A percentile compares a stretch with the other conserved stretches of the same genome.
These are phyloP conservation scores for Yponomeuta sedellus DNA, from an alignment of 2,888 invertebrate genomes.

Conservation along the genomic window DNA sequence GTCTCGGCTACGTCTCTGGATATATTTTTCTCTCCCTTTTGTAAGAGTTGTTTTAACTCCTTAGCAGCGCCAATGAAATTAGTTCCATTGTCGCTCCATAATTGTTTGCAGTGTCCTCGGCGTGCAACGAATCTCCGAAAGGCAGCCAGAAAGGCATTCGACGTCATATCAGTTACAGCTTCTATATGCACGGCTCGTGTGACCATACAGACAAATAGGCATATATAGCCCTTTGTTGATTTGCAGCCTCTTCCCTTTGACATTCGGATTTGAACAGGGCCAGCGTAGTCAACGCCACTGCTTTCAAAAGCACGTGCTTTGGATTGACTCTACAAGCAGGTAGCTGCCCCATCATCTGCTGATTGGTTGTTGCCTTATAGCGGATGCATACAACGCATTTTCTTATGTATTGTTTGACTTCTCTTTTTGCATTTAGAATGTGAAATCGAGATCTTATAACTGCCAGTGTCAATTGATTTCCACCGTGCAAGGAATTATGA, in stretches of 20 bases:
- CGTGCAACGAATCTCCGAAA: too few relatives aligned
- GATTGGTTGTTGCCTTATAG: too few relatives aligned
- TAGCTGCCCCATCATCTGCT: too few relatives aligned
- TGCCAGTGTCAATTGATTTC: too few relatives aligned
- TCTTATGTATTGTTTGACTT: too few relatives aligned
- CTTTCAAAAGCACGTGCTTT: too few relatives aligned
- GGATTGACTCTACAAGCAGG: too few relatives aligned
- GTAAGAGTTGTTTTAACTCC: not conserved
- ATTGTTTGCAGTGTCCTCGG: not conserved
- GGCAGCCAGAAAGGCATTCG: too few relatives aligned
- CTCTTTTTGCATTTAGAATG: too few relatives aligned
- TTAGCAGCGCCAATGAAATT: not conserved
- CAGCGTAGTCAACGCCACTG: not conserved
- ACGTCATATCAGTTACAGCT: not conserved
- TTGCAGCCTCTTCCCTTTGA: not conserved
- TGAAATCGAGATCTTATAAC: too few relatives aligned
- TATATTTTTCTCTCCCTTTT: not conserved
- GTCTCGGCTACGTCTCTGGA: not conserved
- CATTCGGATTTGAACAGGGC: not conserved
- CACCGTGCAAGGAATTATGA: too few relatives aligned
- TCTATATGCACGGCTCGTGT: conserved; percentile 2
- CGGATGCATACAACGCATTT: too few relatives aligned
- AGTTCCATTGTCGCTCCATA: conserved; percentile 5
- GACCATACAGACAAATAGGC: not conserved
- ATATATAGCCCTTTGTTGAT: not conserved